Conservation (phyloP, 2,888 invertebrate genomes). For the Drymonia ruficornis region DNA sequence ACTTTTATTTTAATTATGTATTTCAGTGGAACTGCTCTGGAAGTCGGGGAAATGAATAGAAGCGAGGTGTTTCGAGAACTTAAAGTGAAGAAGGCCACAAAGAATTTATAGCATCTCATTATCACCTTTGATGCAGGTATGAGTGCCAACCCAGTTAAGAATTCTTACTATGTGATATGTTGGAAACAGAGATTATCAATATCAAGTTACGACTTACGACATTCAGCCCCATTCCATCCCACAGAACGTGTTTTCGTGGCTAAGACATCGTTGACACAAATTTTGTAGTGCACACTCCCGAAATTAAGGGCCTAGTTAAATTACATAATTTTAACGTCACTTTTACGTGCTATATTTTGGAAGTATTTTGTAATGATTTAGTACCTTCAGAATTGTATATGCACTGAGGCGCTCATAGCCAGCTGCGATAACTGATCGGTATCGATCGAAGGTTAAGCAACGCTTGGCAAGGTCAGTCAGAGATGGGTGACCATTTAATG, state of each 20-base stretch:
- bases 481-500: no score
- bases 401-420: no score
- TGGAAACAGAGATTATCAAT: not conserved
- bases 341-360: no score
- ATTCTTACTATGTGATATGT: constrained; percentile 2
- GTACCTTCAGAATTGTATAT: no score
- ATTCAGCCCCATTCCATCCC: not conserved
- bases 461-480: no score
- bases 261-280: constrained; percentile 1
- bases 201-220: not conserved
- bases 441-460: no score
- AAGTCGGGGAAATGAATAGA: constrained; percentile 13
- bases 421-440: no score
- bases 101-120: constrained; percentile 23
- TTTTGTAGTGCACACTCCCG: not conserved
- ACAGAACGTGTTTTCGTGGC: not conserved
- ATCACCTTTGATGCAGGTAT: constrained; percentile 24
- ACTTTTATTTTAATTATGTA: constrained; percentile 42
- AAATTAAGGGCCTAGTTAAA: not conserved
- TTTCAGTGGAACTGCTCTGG: constrained; percentile 10
- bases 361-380: no score
- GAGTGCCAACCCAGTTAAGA: constrained; percentile 9
- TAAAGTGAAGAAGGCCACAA: constrained; percentile 18
- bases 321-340: not conserved
- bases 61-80: constrained; percentile 18